phyloP scores from a whole-genome alignment of 2,888 invertebrate genomes.

The Drosophila quasianomalipes region DNA sequence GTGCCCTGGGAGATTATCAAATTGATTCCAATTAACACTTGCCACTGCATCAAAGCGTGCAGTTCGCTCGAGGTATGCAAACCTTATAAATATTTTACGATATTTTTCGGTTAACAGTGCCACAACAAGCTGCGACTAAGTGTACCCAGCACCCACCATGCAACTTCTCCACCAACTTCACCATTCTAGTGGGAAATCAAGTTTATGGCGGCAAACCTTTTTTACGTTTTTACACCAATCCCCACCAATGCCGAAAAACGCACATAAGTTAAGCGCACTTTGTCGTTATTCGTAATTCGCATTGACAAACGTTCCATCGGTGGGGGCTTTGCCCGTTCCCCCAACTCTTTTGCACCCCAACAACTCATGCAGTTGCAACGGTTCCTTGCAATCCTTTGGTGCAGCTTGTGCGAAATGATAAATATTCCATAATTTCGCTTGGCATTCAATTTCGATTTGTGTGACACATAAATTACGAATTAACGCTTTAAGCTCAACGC shows the following conservation, averaged over 20 bases:
- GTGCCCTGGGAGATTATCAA: constrained; percentile 82
- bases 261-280: constrained; percentile 81
- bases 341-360: neutral
- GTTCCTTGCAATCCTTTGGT: constrained; percentile 24
- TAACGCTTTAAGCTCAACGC: constrained; percentile 85
- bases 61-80: constrained; percentile 55
- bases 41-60: constrained; percentile 81
- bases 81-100: constrained; percentile 75
- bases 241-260: constrained; percentile 24
- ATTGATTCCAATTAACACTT: constrained; percentile 86
- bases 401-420: constrained; percentile 82
- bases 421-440: constrained; percentile 85
- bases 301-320: constrained; percentile 78
- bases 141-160: neutral
- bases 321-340: constrained; percentile 33
- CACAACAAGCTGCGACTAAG: constrained; percentile 52
- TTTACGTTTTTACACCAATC: constrained; percentile 37
- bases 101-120: constrained; percentile 74
- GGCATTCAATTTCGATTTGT: constrained; percentile 85
- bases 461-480: constrained; percentile 86
- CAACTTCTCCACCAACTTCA: neutral
- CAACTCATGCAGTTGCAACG: constrained; percentile 7
- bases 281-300: constrained; percentile 82
- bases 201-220: constrained; percentile 70
- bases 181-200: constrained; percentile 46